Percentiles rank a stretch among this genome's conserved stretches.
Evolutionary conservation across 2,888 invertebrate genomes (phyloP).

Genomic region (Masnerella sp.): DNA sequence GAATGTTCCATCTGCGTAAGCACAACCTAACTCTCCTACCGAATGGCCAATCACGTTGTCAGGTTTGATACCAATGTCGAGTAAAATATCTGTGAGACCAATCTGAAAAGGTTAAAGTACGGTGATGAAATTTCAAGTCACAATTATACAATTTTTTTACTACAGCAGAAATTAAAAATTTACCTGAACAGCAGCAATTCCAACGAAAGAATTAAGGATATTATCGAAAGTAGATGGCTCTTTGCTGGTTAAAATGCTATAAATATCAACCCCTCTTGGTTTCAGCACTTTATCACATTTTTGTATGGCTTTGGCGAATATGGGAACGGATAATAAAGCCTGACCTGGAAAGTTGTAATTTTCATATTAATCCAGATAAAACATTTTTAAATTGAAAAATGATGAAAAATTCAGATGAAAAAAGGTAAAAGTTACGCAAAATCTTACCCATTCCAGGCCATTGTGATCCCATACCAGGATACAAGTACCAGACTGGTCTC

Average conservation of each 20-base stretch:
- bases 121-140: too few relatives aligned
- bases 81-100: conserved; percentile 83
- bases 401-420: too few relatives aligned
- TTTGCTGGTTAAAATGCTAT: conserved; percentile 81
- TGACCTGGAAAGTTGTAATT: conserved; percentile 84
- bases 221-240: conserved; percentile 82
- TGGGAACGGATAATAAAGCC: conserved; percentile 82
- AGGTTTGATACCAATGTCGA: conserved; percentile 81
- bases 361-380: conserved; percentile 65
- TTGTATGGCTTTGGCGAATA: conserved; percentile 83
- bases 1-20: conserved; percentile 95
- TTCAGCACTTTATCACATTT: conserved; percentile 80
- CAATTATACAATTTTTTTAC: too few relatives aligned
- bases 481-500: conserved; percentile 91
- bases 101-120: conserved; percentile 75
- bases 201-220: conserved; percentile 85
- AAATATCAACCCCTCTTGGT: conserved; percentile 82
- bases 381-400: too few relatives aligned
- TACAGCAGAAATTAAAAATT: too few relatives aligned
- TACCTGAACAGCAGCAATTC: conserved; percentile 84
- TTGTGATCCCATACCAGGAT: conserved; percentile 94
- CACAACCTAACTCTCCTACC: conserved; percentile 96
- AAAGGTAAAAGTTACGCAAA: background rate
- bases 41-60: conserved; percentile 92
- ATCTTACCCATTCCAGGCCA: conserved; percentile 89